These are phyloP conservation scores for Typhlichthys eigenmanni DNA, from an alignment of 2,797 vertebrate species.

Conservation along the genomic window DNA sequence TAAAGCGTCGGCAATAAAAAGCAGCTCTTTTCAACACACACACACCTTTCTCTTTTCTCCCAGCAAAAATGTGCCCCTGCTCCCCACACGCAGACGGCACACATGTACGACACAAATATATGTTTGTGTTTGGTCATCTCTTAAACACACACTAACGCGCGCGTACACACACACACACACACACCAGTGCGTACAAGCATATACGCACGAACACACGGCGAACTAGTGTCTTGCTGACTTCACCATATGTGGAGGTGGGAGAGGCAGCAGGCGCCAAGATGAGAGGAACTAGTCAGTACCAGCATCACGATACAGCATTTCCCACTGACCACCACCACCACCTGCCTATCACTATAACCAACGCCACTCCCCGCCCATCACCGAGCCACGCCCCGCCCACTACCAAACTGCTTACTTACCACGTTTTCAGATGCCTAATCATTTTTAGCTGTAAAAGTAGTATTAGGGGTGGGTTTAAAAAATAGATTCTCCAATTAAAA, in stretches of 20 bases:
- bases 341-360: neutral
- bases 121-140: neutral
- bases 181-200: slow-evolving; percentile 2
- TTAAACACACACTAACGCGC: neutral
- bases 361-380: neutral
- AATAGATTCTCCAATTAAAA: no score
- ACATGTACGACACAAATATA: no score
- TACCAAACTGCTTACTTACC: neutral
- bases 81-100: neutral
- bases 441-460: neutral
- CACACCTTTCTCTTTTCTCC: slow-evolving; percentile 40
- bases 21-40: slow-evolving; percentile 58
- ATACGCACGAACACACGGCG: slow-evolving; percentile 20
- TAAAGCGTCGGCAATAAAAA: slow-evolving; percentile 74
- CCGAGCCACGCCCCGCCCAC: neutral
- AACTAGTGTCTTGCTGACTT: slow-evolving; percentile 58
- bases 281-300: slow-evolving; percentile 61
- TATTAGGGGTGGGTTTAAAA: neutral
- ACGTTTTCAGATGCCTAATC: neutral
- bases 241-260: slow-evolving; percentile 67
- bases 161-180: slow-evolving; percentile 13
- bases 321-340: slow-evolving; percentile 36
- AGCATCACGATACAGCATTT: slow-evolving; percentile 61
- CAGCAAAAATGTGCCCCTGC: slow-evolving; percentile 6
- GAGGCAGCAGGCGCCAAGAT: slow-evolving; percentile 66